Percentiles rank a stretch among this genome's conserved stretches.
phyloP scores from a whole-genome alignment of 2,797 vertebrate species.

The Alcedo atthis region DNA sequence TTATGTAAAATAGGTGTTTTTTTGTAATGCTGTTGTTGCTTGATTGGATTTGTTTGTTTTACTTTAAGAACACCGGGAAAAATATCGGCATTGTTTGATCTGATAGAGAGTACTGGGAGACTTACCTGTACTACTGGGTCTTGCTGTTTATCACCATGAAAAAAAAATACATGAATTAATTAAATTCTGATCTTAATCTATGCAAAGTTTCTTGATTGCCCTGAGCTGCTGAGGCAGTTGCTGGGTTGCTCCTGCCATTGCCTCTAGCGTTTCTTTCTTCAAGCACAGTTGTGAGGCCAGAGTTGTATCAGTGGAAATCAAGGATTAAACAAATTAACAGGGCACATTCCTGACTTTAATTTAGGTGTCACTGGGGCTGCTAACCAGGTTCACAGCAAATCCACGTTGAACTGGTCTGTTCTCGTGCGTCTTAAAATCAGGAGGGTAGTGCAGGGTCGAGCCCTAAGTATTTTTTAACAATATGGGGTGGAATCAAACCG shows the following conservation, averaged over 20 bases:
- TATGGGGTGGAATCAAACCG: not conserved
- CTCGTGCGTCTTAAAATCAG: not conserved
- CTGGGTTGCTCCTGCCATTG: not conserved
- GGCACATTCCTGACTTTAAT: not conserved
- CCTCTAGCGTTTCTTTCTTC: not conserved
- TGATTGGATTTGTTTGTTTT: conserved; percentile 39
- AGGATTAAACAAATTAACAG: not conserved
- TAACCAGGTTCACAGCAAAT: rapidly evolving
- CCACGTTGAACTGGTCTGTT: rapidly evolving
- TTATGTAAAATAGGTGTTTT: not conserved
- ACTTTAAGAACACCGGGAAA: conserved; percentile 3
- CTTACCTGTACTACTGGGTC: not conserved
- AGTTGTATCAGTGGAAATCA: not conserved
- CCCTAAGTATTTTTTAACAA: not conserved
- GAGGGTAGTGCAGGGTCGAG: not conserved
- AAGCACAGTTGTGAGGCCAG: not conserved
- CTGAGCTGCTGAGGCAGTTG: not conserved
- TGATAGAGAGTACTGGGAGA: not conserved
- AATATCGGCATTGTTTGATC: not conserved
- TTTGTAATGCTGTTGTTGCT: not conserved
- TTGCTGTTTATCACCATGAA: conserved; percentile 1
- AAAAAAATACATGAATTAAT: conserved; percentile 19
- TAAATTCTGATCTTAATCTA: conserved; percentile 55
- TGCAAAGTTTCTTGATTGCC: not conserved
- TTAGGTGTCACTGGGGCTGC: not conserved